Evolutionary conservation across 2,797 vertebrate genomes (phyloP).

Genomic region (Orestias chungarensis): DNA sequence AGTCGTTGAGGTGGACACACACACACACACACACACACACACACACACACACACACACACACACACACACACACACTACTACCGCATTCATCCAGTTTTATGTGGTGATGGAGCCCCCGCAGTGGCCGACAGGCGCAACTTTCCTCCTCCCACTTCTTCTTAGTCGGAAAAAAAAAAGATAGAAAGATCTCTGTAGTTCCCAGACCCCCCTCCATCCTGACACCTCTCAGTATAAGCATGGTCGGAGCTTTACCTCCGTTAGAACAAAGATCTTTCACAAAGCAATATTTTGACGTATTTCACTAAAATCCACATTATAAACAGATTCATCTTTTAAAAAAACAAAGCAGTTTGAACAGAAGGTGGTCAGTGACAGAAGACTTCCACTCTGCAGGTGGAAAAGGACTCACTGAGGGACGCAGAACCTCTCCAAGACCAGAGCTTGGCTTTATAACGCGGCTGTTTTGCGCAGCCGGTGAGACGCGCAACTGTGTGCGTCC

Average conservation of each 20-base stretch:
- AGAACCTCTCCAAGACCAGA: neutral
- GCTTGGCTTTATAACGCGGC: neutral
- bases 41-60: slow-evolving; percentile 39
- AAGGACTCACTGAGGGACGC: neutral
- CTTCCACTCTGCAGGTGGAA: slow-evolving; percentile 41
- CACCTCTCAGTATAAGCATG: slow-evolving; percentile 29
- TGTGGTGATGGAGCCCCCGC: slow-evolving; percentile 62
- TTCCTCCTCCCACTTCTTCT: slow-evolving; percentile 50
- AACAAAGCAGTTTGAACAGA: slow-evolving; percentile 48
- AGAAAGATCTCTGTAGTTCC: slow-evolving; percentile 46
- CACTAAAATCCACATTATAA: neutral
- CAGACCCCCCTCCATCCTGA: slow-evolving; percentile 29
- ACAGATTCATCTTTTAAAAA: neutral
- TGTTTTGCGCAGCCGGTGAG: slow-evolving; percentile 43
- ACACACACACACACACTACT: slow-evolving; percentile 44
- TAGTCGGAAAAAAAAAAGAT: slow-evolving; percentile 42
- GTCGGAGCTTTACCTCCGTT: slow-evolving; percentile 26
- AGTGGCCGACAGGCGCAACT: slow-evolving; percentile 62
- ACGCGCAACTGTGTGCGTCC: slow-evolving; percentile 49
- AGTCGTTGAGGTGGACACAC: slow-evolving; percentile 35
- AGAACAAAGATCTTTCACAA: slow-evolving; percentile 1
- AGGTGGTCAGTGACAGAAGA: slow-evolving; percentile 31
- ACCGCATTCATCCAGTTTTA: slow-evolving; percentile 70
- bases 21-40: slow-evolving; percentile 5
- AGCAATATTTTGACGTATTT: slow-evolving; percentile 2